Evolutionary conservation across 2,113 vertebrate genomes (phyloP), one percentile per base, ranked within the genome.

Genomic region (Neolamprologus tretocephalus): DNA sequence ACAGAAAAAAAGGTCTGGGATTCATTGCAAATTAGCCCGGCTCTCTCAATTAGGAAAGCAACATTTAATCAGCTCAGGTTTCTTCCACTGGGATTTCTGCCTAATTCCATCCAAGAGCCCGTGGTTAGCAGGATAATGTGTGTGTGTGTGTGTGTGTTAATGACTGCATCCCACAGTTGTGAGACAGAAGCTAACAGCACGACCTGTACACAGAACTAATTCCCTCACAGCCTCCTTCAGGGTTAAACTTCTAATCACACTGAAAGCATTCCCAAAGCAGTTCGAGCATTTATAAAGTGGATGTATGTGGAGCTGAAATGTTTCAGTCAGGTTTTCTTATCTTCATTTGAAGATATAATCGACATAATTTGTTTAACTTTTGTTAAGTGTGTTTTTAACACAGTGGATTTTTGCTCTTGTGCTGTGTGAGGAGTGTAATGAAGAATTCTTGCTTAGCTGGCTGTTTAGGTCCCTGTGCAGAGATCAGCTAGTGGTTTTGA

Each of bases 1-100:
- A 11, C 54, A 23, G 63, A 40, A 87, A 35, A 61, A 87, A 91
- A 84, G 83, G 82, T 90, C 68, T 81, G 89, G 92, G 90, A 91
- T 90, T 92, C 86, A 84, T 85, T 33, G n/a, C 47, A 91, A 93
- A 94, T 89, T 81, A 90, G 82, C 51, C 81, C 2, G 42, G 33
- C 85, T 89, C 81, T 81, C 78, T 86, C 86, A 92, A 89, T 91
- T 92, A 91, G 58, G 16, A 85, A 84, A 68, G 90, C 90, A 88
- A 63, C 82, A 86, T 92, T 94, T 90, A 95, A 95, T 94, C 91
- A 92, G 89, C 84, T 93, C 86, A 49, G 4, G 85, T 61, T 68
- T 81, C 55, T 71, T 87, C 92, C 89, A 17, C 53, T 83, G 94
- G 89, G 91, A 94, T 66, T 88, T 80, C 79, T 57, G 54, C 49